phyloP scores from a whole-genome alignment of 2,888 invertebrate species.

The Chydorus sphaericus region DNA sequence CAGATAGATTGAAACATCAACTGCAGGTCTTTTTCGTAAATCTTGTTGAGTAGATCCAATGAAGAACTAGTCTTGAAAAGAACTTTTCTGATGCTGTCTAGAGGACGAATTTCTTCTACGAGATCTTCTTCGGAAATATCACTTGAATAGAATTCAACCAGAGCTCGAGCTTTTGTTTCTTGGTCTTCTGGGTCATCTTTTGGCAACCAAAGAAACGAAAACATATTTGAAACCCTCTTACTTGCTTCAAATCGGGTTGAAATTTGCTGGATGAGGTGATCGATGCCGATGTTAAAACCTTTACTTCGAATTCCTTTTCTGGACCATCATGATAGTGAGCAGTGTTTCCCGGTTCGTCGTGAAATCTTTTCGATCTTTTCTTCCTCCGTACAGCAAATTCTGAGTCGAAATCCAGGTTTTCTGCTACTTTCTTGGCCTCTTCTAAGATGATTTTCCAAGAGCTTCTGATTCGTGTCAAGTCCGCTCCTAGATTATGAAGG shows the following conservation, averaged over 20 bases:
- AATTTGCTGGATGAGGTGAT: not conserved
- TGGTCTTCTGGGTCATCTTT: not conserved
- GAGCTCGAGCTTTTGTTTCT: not conserved
- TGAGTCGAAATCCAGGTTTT: not conserved
- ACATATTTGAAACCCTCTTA: not conserved
- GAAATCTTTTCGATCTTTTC: not conserved
- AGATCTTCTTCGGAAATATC: not conserved
- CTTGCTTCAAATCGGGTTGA: not conserved
- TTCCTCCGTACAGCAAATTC: not conserved
- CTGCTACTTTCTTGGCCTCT: not conserved
- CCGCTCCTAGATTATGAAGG: not conserved
- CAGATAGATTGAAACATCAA: not conserved
- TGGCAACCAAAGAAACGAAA: not conserved
- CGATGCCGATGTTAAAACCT: not conserved
- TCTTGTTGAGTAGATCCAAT: conserved; percentile 5
- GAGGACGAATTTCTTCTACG: not conserved
- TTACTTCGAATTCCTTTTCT: not conserved
- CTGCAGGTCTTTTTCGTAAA: not conserved
- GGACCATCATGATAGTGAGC: not conserved
- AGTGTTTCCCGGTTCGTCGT: not conserved
- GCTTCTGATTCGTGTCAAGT: not conserved
- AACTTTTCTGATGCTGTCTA: not conserved
- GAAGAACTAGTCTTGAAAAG: not conserved
- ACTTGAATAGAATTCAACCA: not conserved
- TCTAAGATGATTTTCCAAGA: not conserved